Conservation (phyloP, 2,888 invertebrate genomes). For the Limnephilus lunatus region DNA sequence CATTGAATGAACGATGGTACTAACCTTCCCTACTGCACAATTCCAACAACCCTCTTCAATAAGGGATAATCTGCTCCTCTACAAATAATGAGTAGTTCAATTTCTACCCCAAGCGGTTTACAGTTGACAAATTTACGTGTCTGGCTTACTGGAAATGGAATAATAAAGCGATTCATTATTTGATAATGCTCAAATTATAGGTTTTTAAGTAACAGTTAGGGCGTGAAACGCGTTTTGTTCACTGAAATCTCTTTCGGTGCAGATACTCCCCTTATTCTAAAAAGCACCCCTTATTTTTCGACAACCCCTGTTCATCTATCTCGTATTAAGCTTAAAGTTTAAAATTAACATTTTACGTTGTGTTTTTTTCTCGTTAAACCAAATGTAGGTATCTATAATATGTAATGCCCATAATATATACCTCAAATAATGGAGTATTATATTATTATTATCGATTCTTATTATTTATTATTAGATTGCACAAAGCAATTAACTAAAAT, state of each 20-base stretch:
- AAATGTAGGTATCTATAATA: background rate
- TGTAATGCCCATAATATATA: no score
- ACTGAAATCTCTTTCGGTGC: background rate
- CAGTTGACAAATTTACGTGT: conserved; percentile 42
- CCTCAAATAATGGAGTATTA: no score
- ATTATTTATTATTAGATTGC: background rate
- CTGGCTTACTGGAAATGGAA: conserved; percentile 27
- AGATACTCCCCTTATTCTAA: background rate
- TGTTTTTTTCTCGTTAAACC: background rate
- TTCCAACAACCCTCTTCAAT: background rate
- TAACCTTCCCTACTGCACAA: conserved; percentile 7
- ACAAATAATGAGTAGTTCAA: background rate
- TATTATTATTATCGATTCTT: background rate
- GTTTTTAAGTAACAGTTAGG: conserved; percentile 42
- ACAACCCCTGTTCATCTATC: background rate
- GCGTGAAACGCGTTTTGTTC: conserved; percentile 18
- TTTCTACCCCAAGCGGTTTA: conserved; percentile 36
- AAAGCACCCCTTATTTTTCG: background rate
- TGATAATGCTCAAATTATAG: conserved; percentile 54
- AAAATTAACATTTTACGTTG: background rate
- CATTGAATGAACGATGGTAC: background rate
- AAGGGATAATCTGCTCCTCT: background rate
- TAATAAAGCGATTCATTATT: conserved; percentile 53
- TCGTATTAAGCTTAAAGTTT: background rate
- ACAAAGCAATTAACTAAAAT: background rate